Base-by-base conservation (phyloP, 2,797 vertebrate genomes). In the Mormyrops boulengeri region DNA sequence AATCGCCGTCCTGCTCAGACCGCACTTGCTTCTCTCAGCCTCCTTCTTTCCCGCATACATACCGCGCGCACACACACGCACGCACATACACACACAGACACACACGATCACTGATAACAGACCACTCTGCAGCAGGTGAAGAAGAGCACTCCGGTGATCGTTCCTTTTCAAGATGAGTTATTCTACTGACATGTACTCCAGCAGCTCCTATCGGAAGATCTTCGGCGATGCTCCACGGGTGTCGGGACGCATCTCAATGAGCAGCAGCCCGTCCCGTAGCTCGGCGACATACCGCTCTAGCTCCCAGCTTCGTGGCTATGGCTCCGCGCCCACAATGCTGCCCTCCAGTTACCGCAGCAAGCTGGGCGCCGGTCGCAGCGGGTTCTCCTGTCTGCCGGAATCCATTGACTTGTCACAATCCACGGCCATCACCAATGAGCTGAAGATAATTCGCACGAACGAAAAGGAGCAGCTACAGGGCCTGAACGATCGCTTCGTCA, bases 391-490 rank as follows among this genome's bases (percentile, higher is more conserved):
- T 91, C 89, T 94, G 91, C 91, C 88, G 90, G 95, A 96, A 50
- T 91, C 93, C 90, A 91, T 96, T 92, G 96, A 97, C 92, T 93
- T 96, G 92, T 95, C 94, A 89, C 95, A 96, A 93, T 95, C 95
- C 92, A 96, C 96, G 53, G 96, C 96, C 86, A 93, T 96, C 91
- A 95, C 96, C 94, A 97, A 96, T 93, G 96, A 97, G 93, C 92
- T 97, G 85, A 96, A 96, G 91, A 97, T 97, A 93, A 93, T 96
- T 91, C 95, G 96, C 93, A 96, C 96, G 91, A 96, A 96, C 92
- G 96, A 96, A 94, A 96, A 96, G 92, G 96, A 96, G 93, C 96
- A 97, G 92, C 93, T 96, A 91, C 95, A 96, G 92, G 96, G 96
- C 88, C 95, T 96, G 87, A 95, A 96, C 90, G 95, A 96, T 94